Evolutionary conservation across 37 sponge, comb jelly and placozoan species (phyloP), one percentile per base, ranked within the genome.

Genomic region (Eunapius fragilis): DNA sequence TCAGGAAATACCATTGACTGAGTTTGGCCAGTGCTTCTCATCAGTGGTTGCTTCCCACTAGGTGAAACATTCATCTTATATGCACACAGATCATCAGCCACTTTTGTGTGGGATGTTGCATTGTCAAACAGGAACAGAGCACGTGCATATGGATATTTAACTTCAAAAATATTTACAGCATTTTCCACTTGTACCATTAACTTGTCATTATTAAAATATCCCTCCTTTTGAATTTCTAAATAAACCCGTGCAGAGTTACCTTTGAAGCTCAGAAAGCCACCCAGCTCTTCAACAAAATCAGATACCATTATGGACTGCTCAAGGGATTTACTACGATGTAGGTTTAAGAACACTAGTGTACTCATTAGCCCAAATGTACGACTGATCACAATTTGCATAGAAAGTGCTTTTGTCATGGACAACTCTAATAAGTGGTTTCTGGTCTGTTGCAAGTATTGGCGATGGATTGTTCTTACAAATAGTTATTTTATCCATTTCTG

Each of bases 61-160:
- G 90, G 90, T 4, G 76, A 80, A 0, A 88, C 84, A 70, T 88
- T 88, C 79, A 83, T 88, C 25, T 78, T 35, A 26, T 19, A 13
- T 47, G 72, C 85, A 67, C 79, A 75, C 24, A 85, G 70, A 78
- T 89, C 84, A 17, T 84, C 75, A 67, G 85, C 80, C 84, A 83
- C 79, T 69, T 80, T 69, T 23, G 50, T 81, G 50, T 87, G 87
- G 49, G 49, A 79, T n/a, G 74, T 70, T 26, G 74, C 72, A 11
- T 87, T 81, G 38, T 87, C 85, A 45, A 89, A 89, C 0, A 89
- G 27, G 80, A 80, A 89, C 17, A 89, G 50, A 31, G 41, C 41
- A 41, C 6, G 41, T 41, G 6, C 41, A 6, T 41, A 6, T 6
- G 6, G 3, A 41, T 41, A 6, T n/a, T n/a, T n/a, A n/a, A n/a